These are phyloP conservation scores for Malurus melanocephalus DNA, from an alignment of 2,113 vertebrate species.

Conservation along the genomic window DNA sequence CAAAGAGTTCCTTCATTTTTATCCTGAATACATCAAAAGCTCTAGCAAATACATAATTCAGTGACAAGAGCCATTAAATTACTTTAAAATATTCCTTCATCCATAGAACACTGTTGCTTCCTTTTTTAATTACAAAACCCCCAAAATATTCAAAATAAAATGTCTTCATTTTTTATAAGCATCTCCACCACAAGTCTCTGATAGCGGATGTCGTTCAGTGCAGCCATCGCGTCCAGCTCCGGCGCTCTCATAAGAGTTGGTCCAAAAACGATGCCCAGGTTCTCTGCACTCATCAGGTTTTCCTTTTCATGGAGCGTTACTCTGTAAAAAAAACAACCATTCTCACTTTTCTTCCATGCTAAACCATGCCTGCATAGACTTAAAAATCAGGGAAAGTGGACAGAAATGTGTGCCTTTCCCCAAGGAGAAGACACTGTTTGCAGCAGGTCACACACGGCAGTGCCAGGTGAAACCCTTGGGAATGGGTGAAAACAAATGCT, in stretches of 20 bases:
- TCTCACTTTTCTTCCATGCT: not conserved
- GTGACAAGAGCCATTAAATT: slow-evolving; percentile 71
- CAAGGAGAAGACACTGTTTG: not conserved
- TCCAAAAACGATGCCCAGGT: slow-evolving; percentile 94
- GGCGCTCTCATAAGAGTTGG: slow-evolving; percentile 95
- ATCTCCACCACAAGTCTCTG: slow-evolving; percentile 98
- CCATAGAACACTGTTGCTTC: slow-evolving; percentile 62
- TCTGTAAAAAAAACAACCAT: slow-evolving; percentile 68
- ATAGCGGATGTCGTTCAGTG: slow-evolving; percentile 94
- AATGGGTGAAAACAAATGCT: not conserved
- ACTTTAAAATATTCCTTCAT: slow-evolving; percentile 79
- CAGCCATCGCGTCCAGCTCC: slow-evolving; percentile 89
- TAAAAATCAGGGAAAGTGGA: not conserved
- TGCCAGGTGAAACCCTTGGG: not conserved
- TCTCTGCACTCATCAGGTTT: slow-evolving; percentile 97
- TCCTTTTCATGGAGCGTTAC: slow-evolving; percentile 93
- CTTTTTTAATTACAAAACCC: slow-evolving; percentile 71
- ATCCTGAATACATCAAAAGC: slow-evolving; percentile 78
- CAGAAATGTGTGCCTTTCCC: not conserved
- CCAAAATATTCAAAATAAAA: slow-evolving; percentile 85
- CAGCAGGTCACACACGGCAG: not conserved
- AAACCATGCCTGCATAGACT: not conserved
- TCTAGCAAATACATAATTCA: slow-evolving; percentile 69
- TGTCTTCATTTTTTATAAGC: slow-evolving; percentile 96
- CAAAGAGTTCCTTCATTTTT: slow-evolving; percentile 80